A percentile compares a stretch with the other conserved stretches of the same genome.
Conservation (phyloP, 2,888 invertebrate genomes). For the Cabera pusaria region DNA sequence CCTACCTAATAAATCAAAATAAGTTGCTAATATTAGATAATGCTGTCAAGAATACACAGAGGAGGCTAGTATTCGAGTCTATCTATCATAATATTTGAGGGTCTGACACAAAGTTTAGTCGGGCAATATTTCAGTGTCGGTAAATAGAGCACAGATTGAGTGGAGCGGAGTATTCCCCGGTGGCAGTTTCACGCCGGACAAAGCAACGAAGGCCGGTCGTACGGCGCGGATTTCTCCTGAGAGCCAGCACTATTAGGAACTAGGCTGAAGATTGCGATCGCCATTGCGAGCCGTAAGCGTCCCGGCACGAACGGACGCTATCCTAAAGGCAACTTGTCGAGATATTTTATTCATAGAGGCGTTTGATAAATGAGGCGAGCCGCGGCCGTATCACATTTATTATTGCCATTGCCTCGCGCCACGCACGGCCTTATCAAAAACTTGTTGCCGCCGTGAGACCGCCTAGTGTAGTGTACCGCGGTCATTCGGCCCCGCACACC, state of each 20-base stretch:
- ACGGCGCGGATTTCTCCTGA: slow-evolving; percentile 62
- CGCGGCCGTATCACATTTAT: slow-evolving; percentile 76
- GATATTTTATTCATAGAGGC: slow-evolving; percentile 79
- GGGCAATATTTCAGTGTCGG: slow-evolving; percentile 35
- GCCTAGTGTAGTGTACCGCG: slow-evolving; percentile 54
- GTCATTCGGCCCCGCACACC: slow-evolving; percentile 50
- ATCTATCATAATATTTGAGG: slow-evolving; percentile 34
- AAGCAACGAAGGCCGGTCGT: slow-evolving; percentile 47
- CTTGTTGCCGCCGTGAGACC: slow-evolving; percentile 68
- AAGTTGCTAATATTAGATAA: slow-evolving; percentile 14
- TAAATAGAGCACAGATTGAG: slow-evolving; percentile 36
- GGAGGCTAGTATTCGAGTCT: slow-evolving; percentile 21
- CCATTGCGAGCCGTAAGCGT: slow-evolving; percentile 61
- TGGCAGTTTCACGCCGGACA: slow-evolving; percentile 51
- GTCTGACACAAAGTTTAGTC: slow-evolving; percentile 32
- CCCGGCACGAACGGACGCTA: slow-evolving; percentile 68
- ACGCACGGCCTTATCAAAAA: slow-evolving; percentile 77
- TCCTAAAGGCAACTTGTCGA: slow-evolving; percentile 67
- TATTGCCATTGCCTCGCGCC: slow-evolving; percentile 69
- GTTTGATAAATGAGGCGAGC: slow-evolving; percentile 75
- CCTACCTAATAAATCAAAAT: slow-evolving; percentile 10
- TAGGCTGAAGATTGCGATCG: slow-evolving; percentile 64
- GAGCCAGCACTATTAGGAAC: slow-evolving; percentile 60
- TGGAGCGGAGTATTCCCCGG: slow-evolving; percentile 42
- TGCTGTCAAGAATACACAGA: slow-evolving; percentile 21